phyloP scores from a whole-genome alignment of 1,140 invertebrate species.

The Batillaria attramentaria region DNA sequence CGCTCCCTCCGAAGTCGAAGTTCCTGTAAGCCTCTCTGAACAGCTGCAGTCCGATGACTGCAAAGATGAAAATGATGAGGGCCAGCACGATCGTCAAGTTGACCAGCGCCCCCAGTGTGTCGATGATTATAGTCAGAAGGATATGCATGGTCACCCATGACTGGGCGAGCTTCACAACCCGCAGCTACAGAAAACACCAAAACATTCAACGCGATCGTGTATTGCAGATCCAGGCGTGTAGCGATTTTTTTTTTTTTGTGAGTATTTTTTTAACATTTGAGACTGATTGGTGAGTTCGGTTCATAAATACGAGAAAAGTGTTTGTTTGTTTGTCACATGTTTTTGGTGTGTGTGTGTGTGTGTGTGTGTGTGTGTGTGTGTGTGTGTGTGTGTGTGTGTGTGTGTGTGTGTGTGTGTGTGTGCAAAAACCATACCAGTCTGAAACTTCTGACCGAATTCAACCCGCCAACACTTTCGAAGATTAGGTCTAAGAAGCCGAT shows the following conservation, averaged over 20 bases:
- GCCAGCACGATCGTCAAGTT: conserved; percentile 97
- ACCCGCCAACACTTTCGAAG: conserved; percentile 91
- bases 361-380: too few relatives aligned
- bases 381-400: too few relatives aligned
- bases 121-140: conserved; percentile 97
- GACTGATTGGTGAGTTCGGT: too few relatives aligned
- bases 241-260: too few relatives aligned
- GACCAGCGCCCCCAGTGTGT: conserved; percentile 96
- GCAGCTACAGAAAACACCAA: conserved; percentile 80
- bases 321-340: too few relatives aligned
- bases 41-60: conserved; percentile 98
- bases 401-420: too few relatives aligned
- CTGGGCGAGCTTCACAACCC: conserved; percentile 99
- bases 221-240: too few relatives aligned
- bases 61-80: conserved; percentile 99
- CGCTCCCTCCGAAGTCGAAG: conserved; percentile 52
- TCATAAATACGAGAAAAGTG: too few relatives aligned
- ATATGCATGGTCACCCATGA: conserved; percentile 98
- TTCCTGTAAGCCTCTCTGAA: conserved; percentile 91
- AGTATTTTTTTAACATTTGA: too few relatives aligned
- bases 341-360: too few relatives aligned
- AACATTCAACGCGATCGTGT: too few relatives aligned
- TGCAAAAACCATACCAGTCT: conserved; percentile 90
- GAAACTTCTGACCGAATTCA: conserved; percentile 97
- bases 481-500: conserved; percentile 93